Conservation (phyloP, 2,888 invertebrate genomes). For the Lepidocyrtinus sp. region DNA sequence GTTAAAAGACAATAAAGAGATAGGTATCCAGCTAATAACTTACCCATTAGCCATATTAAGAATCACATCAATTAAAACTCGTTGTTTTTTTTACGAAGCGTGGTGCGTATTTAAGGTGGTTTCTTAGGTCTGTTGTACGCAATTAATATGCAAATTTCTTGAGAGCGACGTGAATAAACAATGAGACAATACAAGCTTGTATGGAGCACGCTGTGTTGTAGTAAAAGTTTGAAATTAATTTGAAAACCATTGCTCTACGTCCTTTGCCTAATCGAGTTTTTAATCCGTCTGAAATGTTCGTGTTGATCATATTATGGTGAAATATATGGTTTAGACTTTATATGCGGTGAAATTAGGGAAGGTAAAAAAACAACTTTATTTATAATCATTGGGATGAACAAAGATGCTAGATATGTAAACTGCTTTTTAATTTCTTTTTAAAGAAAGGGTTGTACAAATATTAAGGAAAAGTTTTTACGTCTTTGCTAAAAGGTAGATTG, state of each 20-base stretch:
- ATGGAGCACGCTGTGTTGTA: neutral
- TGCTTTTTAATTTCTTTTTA: constrained; percentile 15
- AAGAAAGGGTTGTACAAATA: neutral
- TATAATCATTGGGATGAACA: neutral
- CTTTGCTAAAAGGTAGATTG: neutral
- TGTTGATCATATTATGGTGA: constrained; percentile 8
- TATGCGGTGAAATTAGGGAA: too few relatives aligned
- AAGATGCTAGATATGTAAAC: neutral
- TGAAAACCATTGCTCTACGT: neutral
- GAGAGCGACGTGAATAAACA: neutral
- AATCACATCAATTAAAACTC: constrained; percentile 12
- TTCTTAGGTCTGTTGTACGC: neutral
- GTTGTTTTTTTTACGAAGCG: neutral
- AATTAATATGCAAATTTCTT: constrained; percentile 40
- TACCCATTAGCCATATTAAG: constrained; percentile 34
- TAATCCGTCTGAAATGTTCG: constrained; percentile 4
- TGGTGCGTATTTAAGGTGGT: constrained; percentile 2
- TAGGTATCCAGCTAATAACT: constrained; percentile 33
- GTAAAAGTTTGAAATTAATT: neutral
- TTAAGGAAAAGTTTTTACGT: neutral
- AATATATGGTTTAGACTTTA: too few relatives aligned
- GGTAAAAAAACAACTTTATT: constrained; percentile 1
- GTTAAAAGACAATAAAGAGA: neutral
- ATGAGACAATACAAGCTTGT: neutral
- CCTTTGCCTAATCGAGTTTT: constrained; percentile 5